These are phyloP conservation scores for Hirundo rustica DNA, from an alignment of 2,797 vertebrate genomes.

Conservation along the genomic window DNA sequence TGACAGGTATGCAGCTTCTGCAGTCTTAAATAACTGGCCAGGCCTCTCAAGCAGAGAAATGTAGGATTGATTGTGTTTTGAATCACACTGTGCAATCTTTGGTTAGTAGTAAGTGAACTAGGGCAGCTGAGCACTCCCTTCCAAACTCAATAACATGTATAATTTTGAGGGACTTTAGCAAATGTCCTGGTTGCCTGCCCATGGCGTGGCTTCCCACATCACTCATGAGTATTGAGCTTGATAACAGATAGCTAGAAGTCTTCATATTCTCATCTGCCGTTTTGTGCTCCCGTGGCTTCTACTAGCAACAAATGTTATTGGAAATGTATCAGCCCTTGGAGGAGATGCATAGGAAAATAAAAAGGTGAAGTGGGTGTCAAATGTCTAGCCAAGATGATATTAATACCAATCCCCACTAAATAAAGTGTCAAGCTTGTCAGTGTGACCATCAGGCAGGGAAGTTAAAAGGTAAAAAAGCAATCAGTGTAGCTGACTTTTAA, in stretches of 20 bases:
- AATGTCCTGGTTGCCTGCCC: not conserved
- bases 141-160: not conserved
- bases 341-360: conserved; percentile 5
- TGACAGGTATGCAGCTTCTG: not conserved
- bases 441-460: conserved; percentile 18
- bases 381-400: conserved; percentile 18
- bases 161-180: not conserved
- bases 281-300: not conserved
- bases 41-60: not conserved
- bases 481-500: not conserved
- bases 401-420: conserved; percentile 23
- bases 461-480: conserved; percentile 33
- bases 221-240: not conserved
- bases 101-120: not conserved
- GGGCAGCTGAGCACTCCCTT: not conserved
- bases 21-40: not conserved
- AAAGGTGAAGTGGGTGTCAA: conserved; percentile 1
- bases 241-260: not conserved
- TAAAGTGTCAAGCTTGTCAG: conserved; percentile 25
- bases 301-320: not conserved
- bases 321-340: not conserved
- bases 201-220: accelerated
- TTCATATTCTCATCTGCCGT: not conserved
- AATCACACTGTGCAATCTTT: not conserved
- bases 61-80: not conserved